phyloP scores from a whole-genome alignment of 2,113 vertebrate genomes.

The Pangasianodon hypophthalmus region DNA sequence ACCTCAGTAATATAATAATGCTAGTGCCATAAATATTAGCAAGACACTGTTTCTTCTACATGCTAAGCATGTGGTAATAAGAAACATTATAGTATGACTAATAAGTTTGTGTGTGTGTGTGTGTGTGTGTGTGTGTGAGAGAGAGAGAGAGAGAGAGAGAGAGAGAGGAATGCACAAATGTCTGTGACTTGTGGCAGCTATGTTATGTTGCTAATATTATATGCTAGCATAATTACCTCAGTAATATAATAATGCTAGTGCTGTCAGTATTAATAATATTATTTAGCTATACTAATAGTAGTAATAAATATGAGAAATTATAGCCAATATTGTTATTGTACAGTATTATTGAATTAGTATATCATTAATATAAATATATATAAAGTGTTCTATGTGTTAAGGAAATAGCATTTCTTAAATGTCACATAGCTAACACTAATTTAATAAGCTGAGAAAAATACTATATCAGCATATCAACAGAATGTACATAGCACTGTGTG shows the following conservation, averaged over 20 bases:
- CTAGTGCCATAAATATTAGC: background rate
- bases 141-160: background rate
- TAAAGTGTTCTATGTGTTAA: background rate
- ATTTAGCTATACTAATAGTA: background rate
- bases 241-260: background rate
- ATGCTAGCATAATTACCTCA: background rate
- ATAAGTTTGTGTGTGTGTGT: background rate
- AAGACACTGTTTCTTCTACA: background rate
- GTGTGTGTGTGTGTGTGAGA: constrained; percentile 47
- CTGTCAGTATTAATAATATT: background rate
- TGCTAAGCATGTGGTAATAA: background rate
- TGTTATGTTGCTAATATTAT: background rate
- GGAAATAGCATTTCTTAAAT: background rate
- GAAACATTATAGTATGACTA: background rate
- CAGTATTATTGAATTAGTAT: background rate
- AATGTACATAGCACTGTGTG: background rate
- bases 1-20: background rate
- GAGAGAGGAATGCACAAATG: background rate
- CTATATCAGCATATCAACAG: background rate
- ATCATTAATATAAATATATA: background rate
- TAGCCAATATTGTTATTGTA: background rate
- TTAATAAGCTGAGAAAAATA: background rate
- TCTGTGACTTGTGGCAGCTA: background rate
- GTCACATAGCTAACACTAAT: background rate
- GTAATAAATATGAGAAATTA: background rate